These are phyloP conservation scores for Chaetura pelagica DNA, from an alignment of 2,113 vertebrate genomes.

Conservation along the genomic window DNA sequence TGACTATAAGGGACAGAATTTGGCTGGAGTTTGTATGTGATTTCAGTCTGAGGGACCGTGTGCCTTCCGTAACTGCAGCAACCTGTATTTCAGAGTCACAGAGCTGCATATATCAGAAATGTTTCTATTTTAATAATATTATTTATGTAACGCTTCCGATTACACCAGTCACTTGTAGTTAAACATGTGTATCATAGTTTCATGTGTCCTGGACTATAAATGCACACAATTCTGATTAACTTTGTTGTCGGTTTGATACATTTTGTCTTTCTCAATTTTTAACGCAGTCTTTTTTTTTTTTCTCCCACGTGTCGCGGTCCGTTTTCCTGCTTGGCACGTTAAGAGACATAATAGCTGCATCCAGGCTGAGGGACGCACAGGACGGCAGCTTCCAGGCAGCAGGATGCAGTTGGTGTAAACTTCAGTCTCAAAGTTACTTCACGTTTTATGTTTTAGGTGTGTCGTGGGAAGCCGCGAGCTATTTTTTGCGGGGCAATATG, in stretches of 20 bases:
- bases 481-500: background rate
- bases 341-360: too few relatives aligned
- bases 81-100: background rate
- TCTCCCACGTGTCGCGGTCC: background rate
- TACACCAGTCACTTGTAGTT: background rate
- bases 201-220: background rate
- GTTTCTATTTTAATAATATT: background rate
- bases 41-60: background rate
- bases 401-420: background rate
- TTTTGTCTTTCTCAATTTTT: background rate
- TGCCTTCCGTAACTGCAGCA: background rate
- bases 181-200: background rate
- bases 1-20: background rate
- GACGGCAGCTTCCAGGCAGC: background rate
- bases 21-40: background rate
- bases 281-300: background rate
- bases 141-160: background rate
- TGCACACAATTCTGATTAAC: background rate
- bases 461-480: background rate
- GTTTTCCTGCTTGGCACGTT: background rate
- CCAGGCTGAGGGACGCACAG: too few relatives aligned
- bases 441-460: background rate
- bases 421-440: background rate
- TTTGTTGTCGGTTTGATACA: background rate
- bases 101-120: background rate